Evolutionary conservation across 2,113 vertebrate species (phyloP).

Genomic region (human): GRCh38 chrX:11850501-11851000

Average conservation of each 20-base stretch:
- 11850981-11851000: background rate
- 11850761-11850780: background rate
- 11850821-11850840: background rate
- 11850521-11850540: background rate
- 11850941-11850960: background rate
- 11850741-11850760: background rate
- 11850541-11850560: background rate
- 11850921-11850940: background rate
- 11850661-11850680: background rate
- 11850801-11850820: too few species aligned
- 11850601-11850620: background rate
- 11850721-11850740: background rate
- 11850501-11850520: background rate
- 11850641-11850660: background rate
- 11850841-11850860: background rate
- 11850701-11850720: background rate
- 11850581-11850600: background rate
- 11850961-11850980: background rate
- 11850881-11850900: background rate
- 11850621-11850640: background rate
- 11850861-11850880: background rate
- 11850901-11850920: background rate
- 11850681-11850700: background rate
- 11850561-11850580: background rate
- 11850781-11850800: background rate